Evolutionary conservation across 1,140 invertebrate genomes (phyloP), one percentile per base, ranked within the genome.

Genomic region (Stenopsyche tienmushanensis): DNA sequence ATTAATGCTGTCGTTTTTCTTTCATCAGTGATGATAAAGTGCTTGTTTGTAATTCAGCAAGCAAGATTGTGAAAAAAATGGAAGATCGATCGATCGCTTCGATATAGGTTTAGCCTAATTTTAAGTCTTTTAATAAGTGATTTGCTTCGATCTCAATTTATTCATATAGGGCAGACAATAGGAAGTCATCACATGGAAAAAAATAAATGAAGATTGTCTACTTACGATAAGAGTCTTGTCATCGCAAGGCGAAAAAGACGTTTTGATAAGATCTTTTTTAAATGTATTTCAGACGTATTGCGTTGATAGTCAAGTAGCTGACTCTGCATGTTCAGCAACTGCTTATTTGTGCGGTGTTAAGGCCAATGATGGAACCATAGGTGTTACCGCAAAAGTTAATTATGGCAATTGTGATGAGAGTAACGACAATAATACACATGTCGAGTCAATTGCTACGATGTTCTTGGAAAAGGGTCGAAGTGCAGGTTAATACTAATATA

Each of bases 341-440:
- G 92, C 93, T 0, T 91, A 91, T 67, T 76, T 95, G 15, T 82
- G 84, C 18, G 94, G 94, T 2, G 87, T 94, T 0, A 96, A 96
- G 77, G 86, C 86, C 1, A 93, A 93, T 72, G 85, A 84, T 45
- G 89, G 85, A n/a, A 90, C 88, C 0, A 80, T 94, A 1, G 92
- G 91, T 0, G 82, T 94, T 0, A 87, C 88, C 66, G 86, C 83
- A 0, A 80, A 83, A n/a, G 85, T 88, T 0, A 82, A 80, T 2
- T 75, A 81, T 25, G 77, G 79, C 0, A 82, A 87, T 41, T 88
- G 90, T 65, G 70, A 77, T 58, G 80, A 82, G 1, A 81, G 84
- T 68, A 75, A 83, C 1, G 72, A 87, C 53, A 72, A 77, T 21
- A 75, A 69, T 13, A 84, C 84, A 69, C 82, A 86, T 72, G 83